A percentile compares a stretch with the other conserved stretches of the same genome.
Conservation (phyloP, 2,113 vertebrate genomes). For the Sardina pilchardus region DNA sequence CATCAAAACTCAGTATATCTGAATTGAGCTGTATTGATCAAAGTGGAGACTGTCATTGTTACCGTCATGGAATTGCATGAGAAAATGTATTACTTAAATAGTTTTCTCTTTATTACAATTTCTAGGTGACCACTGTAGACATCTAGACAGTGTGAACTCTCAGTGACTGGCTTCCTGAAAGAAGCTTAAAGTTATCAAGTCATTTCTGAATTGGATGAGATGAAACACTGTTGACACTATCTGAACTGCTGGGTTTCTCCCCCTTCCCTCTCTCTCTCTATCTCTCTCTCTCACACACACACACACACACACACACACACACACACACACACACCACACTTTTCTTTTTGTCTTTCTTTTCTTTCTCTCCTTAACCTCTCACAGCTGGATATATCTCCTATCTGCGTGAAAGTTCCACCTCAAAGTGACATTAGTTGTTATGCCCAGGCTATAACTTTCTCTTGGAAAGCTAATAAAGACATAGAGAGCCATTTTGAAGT, state of each 20-base stretch:
- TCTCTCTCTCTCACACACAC: not conserved
- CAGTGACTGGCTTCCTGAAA: not conserved
- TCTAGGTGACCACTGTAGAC: not conserved
- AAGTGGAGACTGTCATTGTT: not conserved
- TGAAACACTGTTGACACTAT: not conserved
- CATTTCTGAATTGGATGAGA: not conserved
- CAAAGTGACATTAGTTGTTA: constrained; percentile 67
- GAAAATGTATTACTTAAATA: not conserved
- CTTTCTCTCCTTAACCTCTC: not conserved
- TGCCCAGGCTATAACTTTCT: constrained; percentile 75
- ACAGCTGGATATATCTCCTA: constrained; percentile 72
- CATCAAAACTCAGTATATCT: not conserved
- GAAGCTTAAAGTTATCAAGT: not conserved
- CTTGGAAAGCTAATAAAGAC: constrained; percentile 78
- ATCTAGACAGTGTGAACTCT: not conserved
- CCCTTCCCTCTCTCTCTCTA: not conserved
- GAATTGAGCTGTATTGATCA: not conserved
- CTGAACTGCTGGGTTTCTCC: not conserved
- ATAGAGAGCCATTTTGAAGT: constrained; percentile 30
- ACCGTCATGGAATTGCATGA: not conserved
- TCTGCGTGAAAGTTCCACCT: constrained; percentile 70
- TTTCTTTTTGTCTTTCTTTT: constrained; percentile 28
- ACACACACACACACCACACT: not conserved
- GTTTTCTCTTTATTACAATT: not conserved
- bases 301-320: not conserved